These are phyloP conservation scores for Melinaea menophilus DNA, from an alignment of 2,888 invertebrate species.

Conservation along the genomic window DNA sequence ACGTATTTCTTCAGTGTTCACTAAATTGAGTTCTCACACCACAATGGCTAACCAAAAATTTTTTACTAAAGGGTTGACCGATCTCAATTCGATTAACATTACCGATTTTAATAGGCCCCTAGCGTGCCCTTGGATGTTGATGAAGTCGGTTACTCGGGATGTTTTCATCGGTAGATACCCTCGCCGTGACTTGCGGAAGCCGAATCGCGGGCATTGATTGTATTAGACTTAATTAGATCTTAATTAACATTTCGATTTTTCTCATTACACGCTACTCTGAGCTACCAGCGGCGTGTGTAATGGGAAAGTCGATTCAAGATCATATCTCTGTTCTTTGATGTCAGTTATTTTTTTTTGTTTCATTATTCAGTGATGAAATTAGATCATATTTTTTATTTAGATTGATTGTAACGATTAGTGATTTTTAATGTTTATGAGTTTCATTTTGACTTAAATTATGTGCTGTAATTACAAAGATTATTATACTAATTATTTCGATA, in stretches of 20 bases:
- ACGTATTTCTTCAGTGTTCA: conserved; percentile 56
- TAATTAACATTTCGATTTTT: conserved; percentile 76
- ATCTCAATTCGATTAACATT: conserved; percentile 72
- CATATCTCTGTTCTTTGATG: conserved; percentile 63
- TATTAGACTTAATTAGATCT: conserved; percentile 78
- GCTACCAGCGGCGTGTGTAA: conserved; percentile 67
- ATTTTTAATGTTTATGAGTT: conserved; percentile 30
- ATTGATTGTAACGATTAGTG: conserved; percentile 38
- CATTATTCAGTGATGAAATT: conserved; percentile 52
- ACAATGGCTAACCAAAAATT: conserved; percentile 68
- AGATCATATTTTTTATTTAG: conserved; percentile 44
- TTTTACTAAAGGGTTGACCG: conserved; percentile 76
- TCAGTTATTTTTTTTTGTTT: conserved; percentile 51
- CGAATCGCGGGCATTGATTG: conserved; percentile 75
- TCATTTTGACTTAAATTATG: conserved; percentile 26
- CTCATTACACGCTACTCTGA: conserved; percentile 75
- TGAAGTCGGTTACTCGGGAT: conserved; percentile 33
- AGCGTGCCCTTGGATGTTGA: conserved; percentile 28
- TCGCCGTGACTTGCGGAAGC: conserved; percentile 72
- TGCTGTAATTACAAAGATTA: conserved; percentile 22
- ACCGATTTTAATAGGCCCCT: conserved; percentile 49
- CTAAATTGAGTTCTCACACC: conserved; percentile 77
- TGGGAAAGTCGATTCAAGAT: conserved; percentile 69
- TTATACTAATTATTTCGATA: conserved; percentile 28
- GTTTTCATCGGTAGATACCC: conserved; percentile 45